Percentiles rank a stretch among this genome's conserved stretches.
These are phyloP conservation scores for Tolypeutes matacus DNA, from an alignment of 2,797 vertebrate species.

Conservation along the genomic window DNA sequence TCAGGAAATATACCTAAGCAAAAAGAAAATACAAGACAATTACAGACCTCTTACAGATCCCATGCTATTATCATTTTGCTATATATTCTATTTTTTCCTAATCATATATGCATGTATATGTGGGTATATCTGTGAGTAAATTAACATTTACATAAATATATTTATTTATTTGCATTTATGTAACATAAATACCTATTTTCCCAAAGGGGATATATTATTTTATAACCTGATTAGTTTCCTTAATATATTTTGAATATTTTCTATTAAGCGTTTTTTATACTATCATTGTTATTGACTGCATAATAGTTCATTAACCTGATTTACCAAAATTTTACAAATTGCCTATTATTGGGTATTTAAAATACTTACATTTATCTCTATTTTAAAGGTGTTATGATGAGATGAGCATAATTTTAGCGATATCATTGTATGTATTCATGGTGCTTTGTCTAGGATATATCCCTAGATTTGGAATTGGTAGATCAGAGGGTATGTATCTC, in stretches of 20 bases:
- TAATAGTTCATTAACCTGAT: neutral
- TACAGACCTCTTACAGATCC: neutral
- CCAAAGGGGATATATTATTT: neutral
- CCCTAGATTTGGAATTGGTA: neutral
- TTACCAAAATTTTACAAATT: slow-evolving; percentile 3
- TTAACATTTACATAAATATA: neutral
- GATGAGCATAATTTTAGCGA: neutral
- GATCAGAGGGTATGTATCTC: neutral
- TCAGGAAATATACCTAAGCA: neutral
- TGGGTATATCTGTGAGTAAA: neutral
- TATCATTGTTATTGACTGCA: neutral
- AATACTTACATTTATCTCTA: neutral
- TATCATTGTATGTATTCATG: neutral
- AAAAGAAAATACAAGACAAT: neutral
- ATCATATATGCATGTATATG: neutral
- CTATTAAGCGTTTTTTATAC: neutral
- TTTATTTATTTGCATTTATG: slow-evolving; percentile 51
- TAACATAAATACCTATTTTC: neutral
- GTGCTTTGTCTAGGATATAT: neutral
- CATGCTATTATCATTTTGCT: neutral
- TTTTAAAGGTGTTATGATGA: neutral
- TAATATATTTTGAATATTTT: neutral
- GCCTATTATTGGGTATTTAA: neutral
- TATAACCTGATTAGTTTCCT: neutral
- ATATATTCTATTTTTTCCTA: neutral